phyloP scores from a whole-genome alignment of 2,797 vertebrate genomes.

The Cirrhinus mrigala region DNA sequence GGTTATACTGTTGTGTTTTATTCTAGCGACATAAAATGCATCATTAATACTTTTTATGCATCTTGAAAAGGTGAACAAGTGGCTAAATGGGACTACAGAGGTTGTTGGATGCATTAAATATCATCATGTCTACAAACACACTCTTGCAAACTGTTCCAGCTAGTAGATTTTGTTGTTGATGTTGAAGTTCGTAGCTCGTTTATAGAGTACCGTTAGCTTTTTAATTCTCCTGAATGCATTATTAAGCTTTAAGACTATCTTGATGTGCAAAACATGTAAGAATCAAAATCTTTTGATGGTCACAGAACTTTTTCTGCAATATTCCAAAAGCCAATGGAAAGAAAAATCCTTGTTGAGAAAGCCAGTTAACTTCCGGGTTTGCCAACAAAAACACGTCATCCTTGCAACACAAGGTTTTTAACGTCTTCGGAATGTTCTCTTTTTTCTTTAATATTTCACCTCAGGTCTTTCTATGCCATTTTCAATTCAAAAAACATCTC shows the following conservation, averaged over 20 bases:
- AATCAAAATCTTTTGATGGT: background rate
- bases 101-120: background rate
- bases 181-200: background rate
- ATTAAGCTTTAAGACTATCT: background rate
- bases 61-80: background rate
- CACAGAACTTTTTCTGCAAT: background rate
- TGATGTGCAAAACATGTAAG: background rate
- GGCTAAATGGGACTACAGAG: background rate
- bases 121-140: background rate
- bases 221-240: background rate
- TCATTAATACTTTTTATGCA: background rate
- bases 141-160: background rate
- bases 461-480: background rate
- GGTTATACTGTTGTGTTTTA: background rate
- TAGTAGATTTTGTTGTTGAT: background rate
- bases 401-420: background rate
- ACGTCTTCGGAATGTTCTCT: background rate
- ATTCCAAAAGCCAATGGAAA: background rate
- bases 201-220: background rate
- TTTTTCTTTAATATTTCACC: background rate
- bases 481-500: constrained; percentile 53
- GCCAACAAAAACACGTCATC: background rate
- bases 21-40: background rate
- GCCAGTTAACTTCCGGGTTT: background rate
- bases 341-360: background rate